Evolutionary conservation across 2,888 invertebrate species (phyloP).

Genomic region (Bellardia pandia): DNA sequence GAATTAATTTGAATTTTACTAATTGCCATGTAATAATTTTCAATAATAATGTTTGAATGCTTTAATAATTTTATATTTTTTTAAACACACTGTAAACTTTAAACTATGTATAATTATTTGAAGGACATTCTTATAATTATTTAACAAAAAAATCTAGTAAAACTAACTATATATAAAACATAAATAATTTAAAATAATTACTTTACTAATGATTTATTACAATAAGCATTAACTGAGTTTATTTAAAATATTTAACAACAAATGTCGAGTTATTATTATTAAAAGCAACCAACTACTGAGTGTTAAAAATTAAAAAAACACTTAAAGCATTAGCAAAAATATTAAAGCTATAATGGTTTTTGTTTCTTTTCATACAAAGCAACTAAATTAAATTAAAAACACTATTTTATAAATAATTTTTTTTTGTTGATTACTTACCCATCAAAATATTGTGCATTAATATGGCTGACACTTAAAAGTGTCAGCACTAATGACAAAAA

Average conservation of each 20-base stretch:
- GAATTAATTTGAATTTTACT: too few species aligned
- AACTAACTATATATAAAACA: neutral
- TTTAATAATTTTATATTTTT: neutral
- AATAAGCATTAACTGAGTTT: constrained; percentile 19
- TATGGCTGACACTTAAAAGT: constrained; percentile 60
- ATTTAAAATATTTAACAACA: constrained; percentile 5
- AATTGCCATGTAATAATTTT: too few species aligned
- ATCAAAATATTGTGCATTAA: constrained; percentile 64
- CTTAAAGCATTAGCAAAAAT: constrained; percentile 18
- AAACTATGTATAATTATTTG: neutral
- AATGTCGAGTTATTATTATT: neutral
- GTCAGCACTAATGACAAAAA: constrained; percentile 62
- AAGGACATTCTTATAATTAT: neutral
- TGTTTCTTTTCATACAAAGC: neutral
- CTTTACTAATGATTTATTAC: neutral
- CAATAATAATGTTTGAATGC: neutral
- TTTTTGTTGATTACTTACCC: constrained; percentile 60
- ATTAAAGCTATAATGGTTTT: neutral
- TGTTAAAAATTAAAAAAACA: neutral
- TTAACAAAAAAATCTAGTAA: neutral
- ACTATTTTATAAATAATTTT: neutral
- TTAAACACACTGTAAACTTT: neutral
- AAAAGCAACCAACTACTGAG: neutral
- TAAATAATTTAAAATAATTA: neutral
- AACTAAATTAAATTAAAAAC: constrained; percentile 12